Percentiles rank a stretch among this genome's conserved stretches.
Conservation (phyloP, 2,888 invertebrate species). For the Eulithis testata region DNA sequence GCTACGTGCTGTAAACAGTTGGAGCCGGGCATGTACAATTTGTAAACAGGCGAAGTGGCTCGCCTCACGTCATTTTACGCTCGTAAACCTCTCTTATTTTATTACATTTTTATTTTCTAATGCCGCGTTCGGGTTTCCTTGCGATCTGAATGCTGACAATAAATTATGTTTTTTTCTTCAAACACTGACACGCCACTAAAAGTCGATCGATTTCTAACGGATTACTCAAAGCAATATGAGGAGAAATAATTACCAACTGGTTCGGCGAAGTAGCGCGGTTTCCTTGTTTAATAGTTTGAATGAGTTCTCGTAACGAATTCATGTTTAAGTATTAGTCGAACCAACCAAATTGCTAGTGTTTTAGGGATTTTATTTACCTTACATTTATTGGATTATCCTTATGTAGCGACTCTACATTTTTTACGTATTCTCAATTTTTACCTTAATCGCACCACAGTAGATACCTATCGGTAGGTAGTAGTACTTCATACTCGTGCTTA, state of each 20-base stretch:
- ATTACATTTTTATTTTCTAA: constrained; percentile 83
- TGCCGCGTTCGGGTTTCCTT: constrained; percentile 79
- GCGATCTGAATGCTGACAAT: constrained; percentile 81
- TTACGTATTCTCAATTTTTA: too few relatives aligned
- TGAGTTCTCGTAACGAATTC: constrained; percentile 64
- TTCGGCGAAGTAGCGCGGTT: constrained; percentile 79
- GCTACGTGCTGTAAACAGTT: constrained; percentile 52
- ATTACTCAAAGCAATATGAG: constrained; percentile 81
- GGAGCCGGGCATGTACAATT: constrained; percentile 56
- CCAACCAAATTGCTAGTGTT: constrained; percentile 26
- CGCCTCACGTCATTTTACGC: constrained; percentile 80
- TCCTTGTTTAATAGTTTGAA: constrained; percentile 80
- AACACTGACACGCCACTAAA: constrained; percentile 84
- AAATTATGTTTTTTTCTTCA: constrained; percentile 82
- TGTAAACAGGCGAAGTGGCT: constrained; percentile 71
- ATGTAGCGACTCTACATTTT: too few relatives aligned
- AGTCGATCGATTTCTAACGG: constrained; percentile 84
- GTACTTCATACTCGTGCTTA: background rate
- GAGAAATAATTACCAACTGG: constrained; percentile 72
- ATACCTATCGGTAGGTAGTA: too few relatives aligned
- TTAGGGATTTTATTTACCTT: constrained; percentile 13
- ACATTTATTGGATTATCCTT: too few relatives aligned
- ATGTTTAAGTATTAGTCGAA: constrained; percentile 45
- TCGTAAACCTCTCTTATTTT: constrained; percentile 82
- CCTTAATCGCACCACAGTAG: too few relatives aligned